Conservation (phyloP, 2,888 invertebrate species). For the Helobdella robusta region DNA sequence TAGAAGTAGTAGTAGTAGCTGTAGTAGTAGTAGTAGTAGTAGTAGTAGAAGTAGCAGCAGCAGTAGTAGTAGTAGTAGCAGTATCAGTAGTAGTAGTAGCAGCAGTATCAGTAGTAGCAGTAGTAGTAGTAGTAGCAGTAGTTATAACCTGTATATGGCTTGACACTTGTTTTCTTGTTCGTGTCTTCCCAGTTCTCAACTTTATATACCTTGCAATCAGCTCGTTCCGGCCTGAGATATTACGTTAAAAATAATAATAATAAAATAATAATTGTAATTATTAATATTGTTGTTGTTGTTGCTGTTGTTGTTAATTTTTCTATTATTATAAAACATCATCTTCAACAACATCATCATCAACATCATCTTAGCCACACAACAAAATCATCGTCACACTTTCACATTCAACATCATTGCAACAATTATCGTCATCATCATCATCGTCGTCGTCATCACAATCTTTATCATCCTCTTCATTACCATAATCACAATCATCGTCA, state of each 20-base stretch:
- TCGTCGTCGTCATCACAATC: background rate
- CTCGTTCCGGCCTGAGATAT: conserved; percentile 79
- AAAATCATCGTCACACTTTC: too few relatives aligned
- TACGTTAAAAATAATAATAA: background rate
- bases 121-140: too few relatives aligned
- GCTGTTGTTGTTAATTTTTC: background rate
- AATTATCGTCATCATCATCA: background rate
- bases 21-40: too few relatives aligned
- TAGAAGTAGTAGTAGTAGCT: too few relatives aligned
- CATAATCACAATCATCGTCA: background rate
- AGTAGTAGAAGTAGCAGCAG: too few relatives aligned
- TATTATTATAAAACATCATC: background rate
- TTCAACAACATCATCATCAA: background rate
- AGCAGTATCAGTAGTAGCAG: too few relatives aligned
- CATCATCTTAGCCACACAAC: background rate
- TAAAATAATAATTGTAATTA: conserved; percentile 2
- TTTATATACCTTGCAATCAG: conserved; percentile 99
- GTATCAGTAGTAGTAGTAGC: too few relatives aligned
- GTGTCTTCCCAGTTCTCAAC: conserved; percentile 95
- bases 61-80: too few relatives aligned
- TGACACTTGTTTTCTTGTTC: conserved; percentile 98
- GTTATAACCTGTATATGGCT: conserved; percentile 99
- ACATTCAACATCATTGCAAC: background rate
- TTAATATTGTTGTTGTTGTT: background rate
- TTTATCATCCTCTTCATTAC: background rate